Evolutionary conservation across 2,797 vertebrate genomes (phyloP).

Genomic region (Anabacerthia variegaticeps): DNA sequence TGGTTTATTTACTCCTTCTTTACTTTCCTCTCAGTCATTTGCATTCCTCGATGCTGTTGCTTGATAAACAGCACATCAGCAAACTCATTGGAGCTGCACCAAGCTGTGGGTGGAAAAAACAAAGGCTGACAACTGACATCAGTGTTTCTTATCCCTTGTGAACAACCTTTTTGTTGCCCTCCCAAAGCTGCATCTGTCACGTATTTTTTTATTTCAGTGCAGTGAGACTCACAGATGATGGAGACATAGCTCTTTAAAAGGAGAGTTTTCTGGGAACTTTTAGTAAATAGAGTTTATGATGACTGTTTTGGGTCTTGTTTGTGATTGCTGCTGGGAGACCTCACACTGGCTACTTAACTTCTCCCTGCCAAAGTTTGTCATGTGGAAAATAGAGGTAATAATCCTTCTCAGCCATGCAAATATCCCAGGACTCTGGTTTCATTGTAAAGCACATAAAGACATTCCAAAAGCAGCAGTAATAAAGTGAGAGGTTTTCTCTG

Average conservation of each 20-base stretch:
- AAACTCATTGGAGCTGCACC: neutral
- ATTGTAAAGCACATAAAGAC: slow-evolving; percentile 74
- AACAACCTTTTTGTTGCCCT: neutral
- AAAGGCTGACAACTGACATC: neutral
- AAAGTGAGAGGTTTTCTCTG: slow-evolving; percentile 47
- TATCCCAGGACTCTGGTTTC: neutral
- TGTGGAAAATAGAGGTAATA: slow-evolving; percentile 52
- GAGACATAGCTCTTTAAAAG: neutral
- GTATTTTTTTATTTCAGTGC: neutral
- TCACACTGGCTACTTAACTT: neutral
- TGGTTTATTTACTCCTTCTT: neutral
- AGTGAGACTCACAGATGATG: neutral
- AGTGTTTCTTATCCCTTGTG: neutral
- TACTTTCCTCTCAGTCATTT: neutral
- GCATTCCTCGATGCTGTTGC: neutral
- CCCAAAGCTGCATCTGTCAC: neutral
- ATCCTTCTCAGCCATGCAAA: slow-evolving; percentile 23
- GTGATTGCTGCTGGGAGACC: neutral
- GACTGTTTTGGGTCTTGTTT: neutral
- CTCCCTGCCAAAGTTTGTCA: slow-evolving; percentile 27
- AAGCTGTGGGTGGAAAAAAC: neutral
- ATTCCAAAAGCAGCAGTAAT: slow-evolving; percentile 74
- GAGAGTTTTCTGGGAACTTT: neutral
- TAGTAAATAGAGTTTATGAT: neutral
- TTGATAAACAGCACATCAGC: slow-evolving; percentile 22